Conservation (phyloP, 2,113 vertebrate genomes). For the Tyto alba region DNA sequence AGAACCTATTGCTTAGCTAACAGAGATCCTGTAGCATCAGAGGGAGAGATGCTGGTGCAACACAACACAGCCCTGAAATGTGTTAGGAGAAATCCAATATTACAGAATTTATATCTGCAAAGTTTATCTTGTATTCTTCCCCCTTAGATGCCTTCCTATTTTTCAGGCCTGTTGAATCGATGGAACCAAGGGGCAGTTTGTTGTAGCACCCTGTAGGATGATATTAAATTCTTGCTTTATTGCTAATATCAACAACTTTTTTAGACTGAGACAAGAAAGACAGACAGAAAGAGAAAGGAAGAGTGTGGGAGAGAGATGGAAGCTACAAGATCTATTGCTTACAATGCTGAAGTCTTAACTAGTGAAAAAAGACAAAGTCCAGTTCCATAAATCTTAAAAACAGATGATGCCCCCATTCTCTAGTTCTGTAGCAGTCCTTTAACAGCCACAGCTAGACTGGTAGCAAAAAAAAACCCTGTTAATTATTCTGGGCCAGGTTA, state of each 20-base stretch:
- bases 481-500: background rate
- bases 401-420: background rate
- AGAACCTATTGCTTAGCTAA: background rate
- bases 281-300: background rate
- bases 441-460: background rate
- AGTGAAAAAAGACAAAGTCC: background rate
- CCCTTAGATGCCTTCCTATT: background rate
- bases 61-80: background rate
- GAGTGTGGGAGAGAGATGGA: background rate
- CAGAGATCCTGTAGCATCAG: background rate
- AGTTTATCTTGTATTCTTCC: background rate
- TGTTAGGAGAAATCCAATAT: slow-evolving; percentile 27
- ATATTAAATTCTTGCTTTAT: slow-evolving; percentile 45
- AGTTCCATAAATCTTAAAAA: background rate
- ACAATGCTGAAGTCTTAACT: background rate
- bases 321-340: background rate
- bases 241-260: slow-evolving; percentile 46
- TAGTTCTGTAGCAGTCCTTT: background rate
- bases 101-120: slow-evolving; percentile 31
- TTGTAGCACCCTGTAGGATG: background rate
- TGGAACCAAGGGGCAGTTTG: background rate
- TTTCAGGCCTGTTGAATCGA: slow-evolving; percentile 9
- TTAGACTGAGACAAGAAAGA: background rate
- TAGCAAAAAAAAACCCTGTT: background rate
- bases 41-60: background rate